These are phyloP conservation scores for Tetanocera ferruginea DNA, from an alignment of 2,888 invertebrate genomes.

Conservation along the genomic window DNA sequence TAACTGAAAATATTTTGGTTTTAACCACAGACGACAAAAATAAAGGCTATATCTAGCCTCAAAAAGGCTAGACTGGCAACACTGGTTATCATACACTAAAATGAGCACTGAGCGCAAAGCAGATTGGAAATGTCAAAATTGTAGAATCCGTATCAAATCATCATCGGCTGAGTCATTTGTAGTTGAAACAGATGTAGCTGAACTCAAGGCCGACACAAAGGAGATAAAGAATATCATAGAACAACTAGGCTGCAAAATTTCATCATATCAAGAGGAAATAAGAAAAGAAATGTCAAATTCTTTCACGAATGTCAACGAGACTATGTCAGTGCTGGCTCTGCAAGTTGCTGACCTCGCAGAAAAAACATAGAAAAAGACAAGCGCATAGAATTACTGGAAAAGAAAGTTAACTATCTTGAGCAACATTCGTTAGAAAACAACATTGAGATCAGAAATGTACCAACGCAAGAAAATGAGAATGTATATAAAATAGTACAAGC, in stretches of 20 bases:
- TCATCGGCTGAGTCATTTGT: background rate
- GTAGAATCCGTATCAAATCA: background rate
- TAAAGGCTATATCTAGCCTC: no score
- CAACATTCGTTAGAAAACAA: background rate
- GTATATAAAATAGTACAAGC: background rate
- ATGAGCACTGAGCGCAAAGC: slow-evolving; percentile 4
- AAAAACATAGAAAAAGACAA: slow-evolving; percentile 10
- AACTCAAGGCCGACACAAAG: slow-evolving; percentile 3
- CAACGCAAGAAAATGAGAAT: background rate
- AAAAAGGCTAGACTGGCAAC: no score
- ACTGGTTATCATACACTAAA: background rate
- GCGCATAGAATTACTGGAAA: slow-evolving; percentile 9
- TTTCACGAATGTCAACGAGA: background rate
- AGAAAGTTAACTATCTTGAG: background rate
- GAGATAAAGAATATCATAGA: background rate
- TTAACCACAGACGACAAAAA: no score
- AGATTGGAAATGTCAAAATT: background rate
- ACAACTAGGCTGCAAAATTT: background rate
- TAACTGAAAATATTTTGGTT: no score
- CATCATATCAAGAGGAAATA: background rate
- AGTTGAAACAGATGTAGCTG: background rate
- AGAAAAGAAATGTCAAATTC: background rate
- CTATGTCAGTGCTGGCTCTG: background rate
- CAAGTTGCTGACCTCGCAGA: background rate
- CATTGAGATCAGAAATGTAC: background rate